Base-by-base conservation (phyloP, 2,888 invertebrate genomes). In the Vesta saturnalis region DNA sequence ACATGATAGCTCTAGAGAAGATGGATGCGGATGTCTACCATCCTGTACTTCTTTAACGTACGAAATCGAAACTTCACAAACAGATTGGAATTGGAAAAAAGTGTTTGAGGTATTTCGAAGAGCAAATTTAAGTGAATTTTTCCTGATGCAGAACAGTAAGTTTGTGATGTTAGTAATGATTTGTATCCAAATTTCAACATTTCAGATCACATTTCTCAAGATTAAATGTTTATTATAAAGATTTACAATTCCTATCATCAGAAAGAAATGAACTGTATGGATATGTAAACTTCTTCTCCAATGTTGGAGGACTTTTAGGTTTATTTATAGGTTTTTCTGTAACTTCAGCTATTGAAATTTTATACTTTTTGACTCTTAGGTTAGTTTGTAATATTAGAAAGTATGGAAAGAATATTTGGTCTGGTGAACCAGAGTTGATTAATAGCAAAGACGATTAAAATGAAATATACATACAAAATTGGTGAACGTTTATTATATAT, bases 321-420 rank as follows among this genome's bases (percentile, higher is more conserved):
- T 82, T 90, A 0, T 90, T 89, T 79, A 88, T 89, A 82, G 89
- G 90, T 14, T 89, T 90, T 79, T 89, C 89, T 0, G 86, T 90
- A 70, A 81, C 89, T 12, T 89, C 89, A 22, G 84, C 89, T 1
- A 87, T 86, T 0, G 90, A 90, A 82, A 87, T 89, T 16, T n/a
- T 89, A 0, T 90, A 90, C 77, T 90, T 88, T 77, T 77, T 89
- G n/a, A 86, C 87, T 1, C 71, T 83, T 46, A 82, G 87, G 22
- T 77, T 88, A 63, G 81, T 85, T 59, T 86, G 85, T 39, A 87
- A 87, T 76, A 76, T 87, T 22, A 81, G 82, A 60, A 85, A 84
- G 79, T 83, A 85, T 60, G 83, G 84, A 16, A 69, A 78, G 60
- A 80, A 81, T 63, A 80, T 78, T 69, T 84, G 84, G 84, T 82